phyloP scores from a whole-genome alignment of 2,113 vertebrate species.

The Pedetes capensis region DNA sequence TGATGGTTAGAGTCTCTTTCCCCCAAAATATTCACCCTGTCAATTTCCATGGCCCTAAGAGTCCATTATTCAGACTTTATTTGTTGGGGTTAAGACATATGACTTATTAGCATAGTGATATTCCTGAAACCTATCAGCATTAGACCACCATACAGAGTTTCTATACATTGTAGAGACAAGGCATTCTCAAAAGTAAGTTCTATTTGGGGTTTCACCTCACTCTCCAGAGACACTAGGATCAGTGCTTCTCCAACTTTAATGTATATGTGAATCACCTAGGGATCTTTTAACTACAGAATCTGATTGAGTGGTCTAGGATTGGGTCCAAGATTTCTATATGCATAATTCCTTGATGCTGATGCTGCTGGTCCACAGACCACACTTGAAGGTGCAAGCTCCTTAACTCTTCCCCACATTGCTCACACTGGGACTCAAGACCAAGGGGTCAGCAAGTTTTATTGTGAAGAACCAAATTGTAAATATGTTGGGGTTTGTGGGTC shows the following conservation, averaged over 20 bases:
- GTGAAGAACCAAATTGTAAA: neutral
- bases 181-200: neutral
- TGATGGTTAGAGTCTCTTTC: neutral
- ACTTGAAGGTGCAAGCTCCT: neutral
- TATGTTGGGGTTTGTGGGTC: constrained; percentile 4
- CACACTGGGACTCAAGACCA: neutral
- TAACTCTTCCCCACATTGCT: neutral
- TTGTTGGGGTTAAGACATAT: neutral
- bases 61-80: neutral
- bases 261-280: neutral
- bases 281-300: neutral
- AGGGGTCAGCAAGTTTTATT: neutral
- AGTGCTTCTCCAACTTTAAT: neutral
- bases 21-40: neutral
- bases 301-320: neutral
- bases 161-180: neutral
- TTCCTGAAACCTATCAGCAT: neutral
- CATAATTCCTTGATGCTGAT: neutral
- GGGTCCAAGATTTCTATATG: neutral
- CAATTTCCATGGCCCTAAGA: neutral
- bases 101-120: neutral
- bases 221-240: neutral
- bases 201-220: neutral
- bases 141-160: neutral
- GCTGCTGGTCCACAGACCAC: neutral